These are phyloP conservation scores for Drosophila lowei DNA, from an alignment of 1,140 invertebrate genomes.

Conservation along the genomic window DNA sequence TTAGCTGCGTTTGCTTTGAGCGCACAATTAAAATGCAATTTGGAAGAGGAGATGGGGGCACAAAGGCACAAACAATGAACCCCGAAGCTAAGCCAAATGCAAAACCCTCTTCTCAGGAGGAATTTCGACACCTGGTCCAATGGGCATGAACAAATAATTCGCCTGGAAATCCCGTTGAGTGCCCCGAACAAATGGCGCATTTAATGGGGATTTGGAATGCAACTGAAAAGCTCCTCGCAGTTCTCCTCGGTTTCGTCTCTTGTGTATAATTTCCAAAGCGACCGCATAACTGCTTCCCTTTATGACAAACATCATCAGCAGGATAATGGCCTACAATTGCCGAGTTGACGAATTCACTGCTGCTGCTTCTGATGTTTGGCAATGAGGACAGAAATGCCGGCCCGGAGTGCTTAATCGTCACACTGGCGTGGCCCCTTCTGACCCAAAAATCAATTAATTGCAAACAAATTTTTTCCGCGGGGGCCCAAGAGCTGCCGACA, in stretches of 20 bases:
- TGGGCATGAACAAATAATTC: conserved; percentile 8
- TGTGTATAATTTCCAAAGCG: neutral
- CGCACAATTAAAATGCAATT: conserved; percentile 77
- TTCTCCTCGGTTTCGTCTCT: no score
- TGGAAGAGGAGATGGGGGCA: conserved; percentile 44
- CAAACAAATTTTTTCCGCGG: conserved; percentile 22
- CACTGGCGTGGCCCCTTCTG: no score
- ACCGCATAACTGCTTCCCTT: neutral
- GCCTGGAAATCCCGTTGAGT: neutral
- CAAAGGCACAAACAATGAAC: conserved; percentile 43
- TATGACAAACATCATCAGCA: neutral
- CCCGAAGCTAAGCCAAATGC: conserved; percentile 18
- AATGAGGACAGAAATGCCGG: conserved; percentile 23
- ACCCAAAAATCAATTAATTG: conserved; percentile 43
- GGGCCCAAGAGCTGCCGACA: conserved; percentile 2
- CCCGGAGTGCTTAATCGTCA: conserved; percentile 9
- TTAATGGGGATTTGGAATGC: conserved; percentile 17
- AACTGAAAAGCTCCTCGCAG: neutral
- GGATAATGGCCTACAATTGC: no score
- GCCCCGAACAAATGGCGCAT: conserved; percentile 25
- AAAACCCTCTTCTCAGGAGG: conserved; percentile 12
- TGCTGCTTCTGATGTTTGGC: conserved; percentile 17
- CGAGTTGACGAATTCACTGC: neutral
- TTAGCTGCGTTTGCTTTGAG: conserved; percentile 63
- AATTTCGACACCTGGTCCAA: conserved; percentile 40